Evolutionary conservation across 2,888 invertebrate genomes (phyloP).

Genomic region (Drosophila algonquin): DNA sequence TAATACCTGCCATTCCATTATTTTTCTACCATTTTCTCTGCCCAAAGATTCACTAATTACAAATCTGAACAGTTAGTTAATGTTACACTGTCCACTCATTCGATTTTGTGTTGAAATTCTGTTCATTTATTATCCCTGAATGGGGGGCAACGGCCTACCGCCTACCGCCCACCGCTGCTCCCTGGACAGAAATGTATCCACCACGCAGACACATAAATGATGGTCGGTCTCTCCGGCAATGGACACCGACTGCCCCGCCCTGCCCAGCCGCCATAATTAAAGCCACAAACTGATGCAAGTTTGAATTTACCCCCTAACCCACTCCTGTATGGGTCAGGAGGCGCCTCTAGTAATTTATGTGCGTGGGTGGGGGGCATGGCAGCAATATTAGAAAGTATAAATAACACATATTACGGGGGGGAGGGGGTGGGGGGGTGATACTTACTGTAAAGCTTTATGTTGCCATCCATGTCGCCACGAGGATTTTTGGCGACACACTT

Average conservation of each 20-base stretch:
- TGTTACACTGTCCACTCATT: too few species aligned
- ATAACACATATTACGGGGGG: slow-evolving; percentile 52
- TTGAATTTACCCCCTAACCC: slow-evolving; percentile 44
- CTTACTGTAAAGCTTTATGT: slow-evolving; percentile 95
- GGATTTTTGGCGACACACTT: slow-evolving; percentile 95
- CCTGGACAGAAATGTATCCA: slow-evolving; percentile 14
- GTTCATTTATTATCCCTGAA: too few species aligned
- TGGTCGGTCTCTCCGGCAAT: slow-evolving; percentile 7
- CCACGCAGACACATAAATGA: slow-evolving; percentile 8
- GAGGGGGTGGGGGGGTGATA: slow-evolving; percentile 60
- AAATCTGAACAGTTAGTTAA: too few species aligned
- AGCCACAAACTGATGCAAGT: slow-evolving; percentile 67
- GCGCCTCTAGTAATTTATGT: slow-evolving; percentile 57
- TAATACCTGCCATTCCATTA: too few species aligned
- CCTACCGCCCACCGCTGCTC: too few species aligned
- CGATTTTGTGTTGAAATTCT: too few species aligned
- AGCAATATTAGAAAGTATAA: slow-evolving; percentile 68
- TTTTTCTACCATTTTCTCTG: too few species aligned
- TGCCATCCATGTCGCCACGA: slow-evolving; percentile 94
- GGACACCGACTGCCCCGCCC: slow-evolving; percentile 31
- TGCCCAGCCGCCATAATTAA: slow-evolving; percentile 65
- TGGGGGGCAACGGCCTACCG: neutral
- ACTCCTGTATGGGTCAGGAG: slow-evolving; percentile 17
- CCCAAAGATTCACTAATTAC: too few species aligned
- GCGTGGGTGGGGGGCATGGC: slow-evolving; percentile 17